Evolutionary conservation across 2,888 invertebrate genomes (phyloP).

Genomic region (Allygus modestus): DNA sequence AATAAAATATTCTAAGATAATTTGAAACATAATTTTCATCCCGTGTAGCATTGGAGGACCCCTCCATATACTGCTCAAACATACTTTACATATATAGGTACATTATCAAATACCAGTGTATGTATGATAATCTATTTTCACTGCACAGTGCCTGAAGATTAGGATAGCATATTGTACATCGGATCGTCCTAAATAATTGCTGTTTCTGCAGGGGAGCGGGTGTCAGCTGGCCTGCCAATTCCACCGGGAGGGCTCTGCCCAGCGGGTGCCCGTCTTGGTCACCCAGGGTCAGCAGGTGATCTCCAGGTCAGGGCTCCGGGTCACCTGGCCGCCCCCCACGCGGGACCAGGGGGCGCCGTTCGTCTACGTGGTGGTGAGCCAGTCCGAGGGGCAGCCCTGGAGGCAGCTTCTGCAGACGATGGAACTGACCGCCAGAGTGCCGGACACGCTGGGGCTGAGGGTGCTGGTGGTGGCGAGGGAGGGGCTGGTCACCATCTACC

Average conservation of each 20-base stretch:
- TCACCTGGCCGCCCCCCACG: constrained; percentile 82
- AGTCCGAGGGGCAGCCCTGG: constrained; percentile 73
- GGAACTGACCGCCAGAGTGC: constrained; percentile 81
- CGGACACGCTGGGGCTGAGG: constrained; percentile 73
- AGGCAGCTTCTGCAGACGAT: constrained; percentile 78
- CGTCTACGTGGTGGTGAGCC: constrained; percentile 85
- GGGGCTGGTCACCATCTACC: constrained; percentile 84
- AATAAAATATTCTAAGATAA: too few species aligned
- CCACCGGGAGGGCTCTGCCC: constrained; percentile 80
- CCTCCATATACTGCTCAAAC: too few species aligned
- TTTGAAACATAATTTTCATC: too few species aligned
- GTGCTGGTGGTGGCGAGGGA: constrained; percentile 84
- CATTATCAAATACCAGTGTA: too few species aligned
- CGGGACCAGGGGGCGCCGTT: constrained; percentile 74
- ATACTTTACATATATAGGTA: too few species aligned
- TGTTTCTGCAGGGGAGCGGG: constrained; percentile 80
- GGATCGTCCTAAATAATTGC: neutral
- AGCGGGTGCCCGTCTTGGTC: constrained; percentile 83
- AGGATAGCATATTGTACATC: too few species aligned
- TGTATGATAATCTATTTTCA: too few species aligned
- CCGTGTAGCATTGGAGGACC: too few species aligned
- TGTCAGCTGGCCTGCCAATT: constrained; percentile 85
- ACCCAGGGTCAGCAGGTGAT: constrained; percentile 84
- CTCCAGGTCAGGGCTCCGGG: constrained; percentile 80
- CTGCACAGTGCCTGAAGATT: too few species aligned